Evolutionary conservation across 2,888 invertebrate species (phyloP).

Genomic region (Epinotia nisella): DNA sequence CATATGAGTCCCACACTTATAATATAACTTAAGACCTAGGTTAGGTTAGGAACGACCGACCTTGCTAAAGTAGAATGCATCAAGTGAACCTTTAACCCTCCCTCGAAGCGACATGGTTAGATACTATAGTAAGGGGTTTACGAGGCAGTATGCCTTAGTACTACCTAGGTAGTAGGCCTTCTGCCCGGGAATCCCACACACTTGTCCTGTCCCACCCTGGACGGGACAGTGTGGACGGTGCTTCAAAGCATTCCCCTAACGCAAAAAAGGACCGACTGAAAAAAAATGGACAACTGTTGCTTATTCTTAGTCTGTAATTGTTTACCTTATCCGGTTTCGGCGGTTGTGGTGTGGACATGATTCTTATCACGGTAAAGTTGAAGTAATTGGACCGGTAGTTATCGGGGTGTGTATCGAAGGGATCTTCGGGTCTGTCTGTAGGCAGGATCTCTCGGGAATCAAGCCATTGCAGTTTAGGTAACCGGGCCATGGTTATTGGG

Average conservation of each 20-base stretch:
- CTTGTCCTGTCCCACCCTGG: too few relatives aligned
- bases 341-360: conserved; percentile 82
- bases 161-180: too few relatives aligned
- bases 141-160: too few relatives aligned
- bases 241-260: too few relatives aligned
- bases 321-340: conserved; percentile 80
- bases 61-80: too few relatives aligned
- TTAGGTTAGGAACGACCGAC: neutral
- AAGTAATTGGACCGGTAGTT: conserved; percentile 73
- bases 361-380: conserved; percentile 76
- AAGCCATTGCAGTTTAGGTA: conserved; percentile 78
- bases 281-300: neutral
- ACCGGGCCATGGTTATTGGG: conserved; percentile 64
- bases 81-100: too few relatives aligned
- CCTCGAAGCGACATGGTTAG: too few relatives aligned
- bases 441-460: conserved; percentile 77
- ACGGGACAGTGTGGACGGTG: too few relatives aligned
- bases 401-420: conserved; percentile 67
- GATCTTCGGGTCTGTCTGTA: conserved; percentile 59
- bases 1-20: neutral
- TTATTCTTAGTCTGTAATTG: neutral
- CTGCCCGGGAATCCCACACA: too few relatives aligned
- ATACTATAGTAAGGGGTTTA: too few relatives aligned
- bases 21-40: neutral
- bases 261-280: neutral